These are phyloP conservation scores for Hirtodrosophila alboralis DNA, from an alignment of 2,888 invertebrate genomes.

Conservation along the genomic window DNA sequence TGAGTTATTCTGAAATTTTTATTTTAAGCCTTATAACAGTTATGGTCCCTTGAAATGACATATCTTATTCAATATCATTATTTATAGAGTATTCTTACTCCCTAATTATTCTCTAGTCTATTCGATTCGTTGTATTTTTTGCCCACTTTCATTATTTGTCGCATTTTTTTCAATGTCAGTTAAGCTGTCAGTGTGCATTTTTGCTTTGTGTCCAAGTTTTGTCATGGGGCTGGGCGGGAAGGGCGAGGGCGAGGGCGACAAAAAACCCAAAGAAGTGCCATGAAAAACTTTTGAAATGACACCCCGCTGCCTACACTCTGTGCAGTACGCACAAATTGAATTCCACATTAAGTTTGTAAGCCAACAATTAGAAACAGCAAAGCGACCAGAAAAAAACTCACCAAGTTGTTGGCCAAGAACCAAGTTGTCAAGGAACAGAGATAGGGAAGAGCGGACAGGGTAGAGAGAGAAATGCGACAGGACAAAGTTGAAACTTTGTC, in stretches of 20 bases:
- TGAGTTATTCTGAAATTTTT: too few species aligned
- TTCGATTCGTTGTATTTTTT: conserved; percentile 20
- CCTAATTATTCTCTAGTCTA: too few species aligned
- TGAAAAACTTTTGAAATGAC: conserved; percentile 53
- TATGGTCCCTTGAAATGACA: too few species aligned
- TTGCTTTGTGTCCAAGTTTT: conserved; percentile 70
- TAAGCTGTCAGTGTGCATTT: conserved; percentile 75
- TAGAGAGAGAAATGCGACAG: conserved; percentile 18
- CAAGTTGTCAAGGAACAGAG: conserved; percentile 25
- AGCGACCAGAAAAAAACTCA: conserved; percentile 62
- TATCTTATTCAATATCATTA: too few species aligned
- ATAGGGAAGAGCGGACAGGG: neutral
- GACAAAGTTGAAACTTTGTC: conserved; percentile 74
- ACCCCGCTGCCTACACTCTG: neutral
- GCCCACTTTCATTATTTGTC: conserved; percentile 32
- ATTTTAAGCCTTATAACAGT: too few species aligned
- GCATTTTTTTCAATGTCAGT: conserved; percentile 60
- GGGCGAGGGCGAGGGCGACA: conserved; percentile 30
- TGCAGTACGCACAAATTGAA: conserved; percentile 72
- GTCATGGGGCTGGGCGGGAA: conserved; percentile 1
- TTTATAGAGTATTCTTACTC: too few species aligned
- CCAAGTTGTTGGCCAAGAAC: conserved; percentile 26
- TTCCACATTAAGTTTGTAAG: conserved; percentile 81
- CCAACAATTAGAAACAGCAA: conserved; percentile 82
- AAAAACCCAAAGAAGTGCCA: conserved; percentile 49